phyloP scores from a whole-genome alignment of 2,888 invertebrate species.

The Anoncus sp. region DNA sequence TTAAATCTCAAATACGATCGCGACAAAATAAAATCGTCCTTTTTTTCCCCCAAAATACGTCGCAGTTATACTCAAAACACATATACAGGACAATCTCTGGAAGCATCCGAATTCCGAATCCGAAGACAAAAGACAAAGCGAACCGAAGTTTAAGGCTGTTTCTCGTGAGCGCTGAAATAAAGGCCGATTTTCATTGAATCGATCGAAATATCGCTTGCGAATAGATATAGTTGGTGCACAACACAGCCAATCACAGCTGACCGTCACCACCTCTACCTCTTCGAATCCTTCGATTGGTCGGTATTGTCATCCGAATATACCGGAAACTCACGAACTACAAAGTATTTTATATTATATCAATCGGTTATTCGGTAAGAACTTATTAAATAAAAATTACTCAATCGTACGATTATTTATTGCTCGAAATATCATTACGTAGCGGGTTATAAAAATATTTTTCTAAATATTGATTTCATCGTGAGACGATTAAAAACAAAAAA shows the following conservation, averaged over 20 bases:
- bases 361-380: conserved; percentile 59
- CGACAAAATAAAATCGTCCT: neutral
- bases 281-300: conserved; percentile 15
- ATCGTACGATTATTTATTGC: conserved; percentile 53
- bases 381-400: conserved; percentile 68
- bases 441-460: neutral
- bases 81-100: too few species aligned
- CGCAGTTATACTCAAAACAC: too few species aligned
- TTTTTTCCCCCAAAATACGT: too few species aligned
- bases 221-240: too few species aligned
- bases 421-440: neutral
- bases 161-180: neutral
- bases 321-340: conserved; percentile 3
- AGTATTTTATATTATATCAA: conserved; percentile 56
- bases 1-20: neutral
- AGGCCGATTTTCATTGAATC: neutral
- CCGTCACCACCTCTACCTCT: neutral
- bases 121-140: too few species aligned
- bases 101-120: too few species aligned
- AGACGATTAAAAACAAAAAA: too few species aligned
- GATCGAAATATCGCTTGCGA: too few species aligned
- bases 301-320: neutral
- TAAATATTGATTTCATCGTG: too few species aligned
- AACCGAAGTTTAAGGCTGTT: neutral
- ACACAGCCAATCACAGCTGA: neutral